phyloP scores from a whole-genome alignment of 2,113 vertebrate genomes.

The Heteronetta atricapilla region DNA sequence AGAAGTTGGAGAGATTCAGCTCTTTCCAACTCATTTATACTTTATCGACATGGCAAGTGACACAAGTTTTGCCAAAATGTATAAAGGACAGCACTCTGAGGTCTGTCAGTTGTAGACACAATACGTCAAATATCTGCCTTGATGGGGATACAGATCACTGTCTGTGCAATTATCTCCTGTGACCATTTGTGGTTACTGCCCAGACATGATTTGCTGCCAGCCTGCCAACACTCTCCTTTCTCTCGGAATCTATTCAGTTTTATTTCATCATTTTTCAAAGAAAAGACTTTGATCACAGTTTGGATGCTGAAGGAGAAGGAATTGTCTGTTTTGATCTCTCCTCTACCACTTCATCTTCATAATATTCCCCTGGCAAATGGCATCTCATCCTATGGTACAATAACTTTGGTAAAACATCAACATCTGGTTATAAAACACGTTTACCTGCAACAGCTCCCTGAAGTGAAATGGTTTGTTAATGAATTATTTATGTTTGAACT shows the following conservation, averaged over 20 bases:
- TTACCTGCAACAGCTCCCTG: not conserved
- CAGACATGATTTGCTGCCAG: not conserved
- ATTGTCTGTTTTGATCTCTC: not conserved
- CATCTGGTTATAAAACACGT: not conserved
- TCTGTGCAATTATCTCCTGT: not conserved
- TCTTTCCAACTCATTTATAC: not conserved
- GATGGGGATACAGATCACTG: not conserved
- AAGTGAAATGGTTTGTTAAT: not conserved
- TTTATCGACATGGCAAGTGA: not conserved
- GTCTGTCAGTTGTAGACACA: not conserved
- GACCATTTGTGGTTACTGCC: not conserved
- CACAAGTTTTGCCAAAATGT: not conserved
- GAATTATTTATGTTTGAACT: not conserved
- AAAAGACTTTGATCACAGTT: not conserved
- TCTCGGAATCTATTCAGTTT: not conserved
- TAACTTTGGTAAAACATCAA: not conserved
- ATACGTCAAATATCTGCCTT: not conserved
- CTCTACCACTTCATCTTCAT: not conserved
- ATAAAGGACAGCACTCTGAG: not conserved
- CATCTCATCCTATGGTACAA: not conserved
- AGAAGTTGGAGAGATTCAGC: not conserved
- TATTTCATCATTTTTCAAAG: not conserved
- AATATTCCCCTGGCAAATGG: not conserved
- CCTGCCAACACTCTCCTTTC: not conserved
- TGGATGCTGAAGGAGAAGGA: conserved; percentile 3